Evolutionary conservation across 2,888 invertebrate species (phyloP).

Genomic region (Drosophila robusta): DNA sequence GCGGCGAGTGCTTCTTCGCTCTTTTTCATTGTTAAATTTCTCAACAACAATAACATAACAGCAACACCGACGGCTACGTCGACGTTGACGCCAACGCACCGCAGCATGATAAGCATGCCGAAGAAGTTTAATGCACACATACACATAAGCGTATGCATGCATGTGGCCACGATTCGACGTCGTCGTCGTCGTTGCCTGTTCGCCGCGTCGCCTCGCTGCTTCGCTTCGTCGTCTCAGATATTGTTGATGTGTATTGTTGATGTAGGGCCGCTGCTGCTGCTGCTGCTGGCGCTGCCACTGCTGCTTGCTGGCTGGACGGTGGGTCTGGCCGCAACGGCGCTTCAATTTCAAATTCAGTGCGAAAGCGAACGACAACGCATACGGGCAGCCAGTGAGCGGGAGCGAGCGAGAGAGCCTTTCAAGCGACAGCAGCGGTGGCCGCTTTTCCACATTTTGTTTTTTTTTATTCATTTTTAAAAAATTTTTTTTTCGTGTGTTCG

Average conservation of each 20-base stretch:
- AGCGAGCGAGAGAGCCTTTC: slow-evolving; percentile 30
- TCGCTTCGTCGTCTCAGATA: slow-evolving; percentile 44
- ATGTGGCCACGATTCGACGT: slow-evolving; percentile 35
- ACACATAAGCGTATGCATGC: slow-evolving; percentile 28
- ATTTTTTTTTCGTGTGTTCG: slow-evolving; percentile 23
- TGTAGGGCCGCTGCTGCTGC: slow-evolving; percentile 42
- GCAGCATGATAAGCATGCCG: slow-evolving; percentile 51
- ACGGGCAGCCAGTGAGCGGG: slow-evolving; percentile 38
- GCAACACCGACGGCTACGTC: slow-evolving; percentile 15
- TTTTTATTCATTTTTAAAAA: slow-evolving; percentile 22
- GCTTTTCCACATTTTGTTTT: slow-evolving; percentile 39
- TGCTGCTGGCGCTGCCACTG: slow-evolving; percentile 13
- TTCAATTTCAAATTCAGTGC: slow-evolving; percentile 70
- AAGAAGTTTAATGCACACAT: slow-evolving; percentile 37
- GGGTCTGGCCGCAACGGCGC: slow-evolving; percentile 58
- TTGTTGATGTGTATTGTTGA: slow-evolving; percentile 41
- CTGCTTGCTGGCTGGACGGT: slow-evolving; percentile 46
- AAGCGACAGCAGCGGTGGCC: slow-evolving; percentile 39
- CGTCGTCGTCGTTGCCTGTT: slow-evolving; percentile 15
- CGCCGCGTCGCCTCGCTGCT: slow-evolving; percentile 22
- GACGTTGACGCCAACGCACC: slow-evolving; percentile 50
- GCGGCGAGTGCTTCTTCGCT: slow-evolving; percentile 16
- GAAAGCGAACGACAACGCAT: slow-evolving; percentile 66
- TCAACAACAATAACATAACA: slow-evolving; percentile 52
- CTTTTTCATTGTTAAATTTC: slow-evolving; percentile 59